A percentile compares a stretch with the other conserved stretches of the same genome.
Conservation (phyloP, 2,888 invertebrate genomes). For the Drosophila cracens region DNA sequence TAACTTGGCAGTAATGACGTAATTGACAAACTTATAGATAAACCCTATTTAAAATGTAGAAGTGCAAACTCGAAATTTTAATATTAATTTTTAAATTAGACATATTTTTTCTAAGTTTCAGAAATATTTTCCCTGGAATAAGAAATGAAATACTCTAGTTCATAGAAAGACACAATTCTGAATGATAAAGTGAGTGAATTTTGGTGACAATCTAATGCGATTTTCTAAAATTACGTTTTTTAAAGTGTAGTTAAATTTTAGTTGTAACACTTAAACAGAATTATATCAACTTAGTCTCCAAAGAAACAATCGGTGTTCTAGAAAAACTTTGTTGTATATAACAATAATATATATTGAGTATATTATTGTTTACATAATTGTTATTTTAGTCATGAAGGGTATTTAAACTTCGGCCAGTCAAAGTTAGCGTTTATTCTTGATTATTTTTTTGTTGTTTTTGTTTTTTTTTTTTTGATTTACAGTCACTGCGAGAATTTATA, state of each 20-base stretch:
- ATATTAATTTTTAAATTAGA: not conserved
- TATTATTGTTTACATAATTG: not conserved
- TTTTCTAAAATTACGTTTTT: not conserved
- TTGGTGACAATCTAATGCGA: not conserved
- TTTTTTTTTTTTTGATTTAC: constrained; percentile 60
- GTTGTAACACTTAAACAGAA: not conserved
- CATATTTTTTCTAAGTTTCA: not conserved
- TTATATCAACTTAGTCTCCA: not conserved
- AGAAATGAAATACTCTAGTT: too few species aligned
- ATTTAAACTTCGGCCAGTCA: not conserved
- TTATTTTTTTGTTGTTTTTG: constrained; percentile 6
- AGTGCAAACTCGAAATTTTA: not conserved
- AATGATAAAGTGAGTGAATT: not conserved
- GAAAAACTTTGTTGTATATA: not conserved
- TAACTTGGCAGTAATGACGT: not conserved
- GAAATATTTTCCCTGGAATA: not conserved
- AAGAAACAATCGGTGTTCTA: not conserved
- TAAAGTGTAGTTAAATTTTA: not conserved
- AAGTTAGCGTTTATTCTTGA: not conserved
- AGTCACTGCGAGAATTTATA: constrained; percentile 56
- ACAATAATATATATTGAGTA: not conserved
- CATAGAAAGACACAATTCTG: not conserved
- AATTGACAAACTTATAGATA: not conserved
- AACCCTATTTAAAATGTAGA: not conserved
- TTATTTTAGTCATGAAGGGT: not conserved